Evolutionary conservation across 2,888 invertebrate genomes (phyloP), one percentile per base, ranked within the genome.

Genomic region (Ptilodon capucinus): DNA sequence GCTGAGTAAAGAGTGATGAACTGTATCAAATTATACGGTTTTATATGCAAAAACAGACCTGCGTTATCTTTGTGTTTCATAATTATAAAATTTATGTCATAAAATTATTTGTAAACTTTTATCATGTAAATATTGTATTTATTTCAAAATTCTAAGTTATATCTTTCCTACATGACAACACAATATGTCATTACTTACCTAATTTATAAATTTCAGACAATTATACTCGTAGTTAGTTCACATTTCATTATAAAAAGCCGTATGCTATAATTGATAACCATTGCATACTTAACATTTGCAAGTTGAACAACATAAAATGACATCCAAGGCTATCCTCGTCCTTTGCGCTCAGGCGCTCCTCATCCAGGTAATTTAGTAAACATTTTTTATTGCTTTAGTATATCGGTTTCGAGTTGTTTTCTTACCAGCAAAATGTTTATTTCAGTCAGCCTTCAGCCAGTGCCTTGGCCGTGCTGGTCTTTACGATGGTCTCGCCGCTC

Each of bases 371-470:
- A 18, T 6, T 35, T 35, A n/a, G n/a, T n/a, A n/a, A n/a, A n/a
- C n/a, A n/a, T n/a, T n/a, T n/a, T n/a, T n/a, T n/a, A n/a, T n/a
- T n/a, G n/a, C n/a, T n/a, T n/a, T n/a, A n/a, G n/a, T n/a, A n/a
- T n/a, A 32, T 23, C 23, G 0, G 9, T 23, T 23, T 7, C 8
- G 2, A 23, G 7, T 23, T 7, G 9, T 7, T n/a, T n/a, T 5
- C 8, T 36, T 30, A 1, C 18, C 1, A 28, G 1, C 16, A 19
- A 11, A 7, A 13, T 49, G 23, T 36, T 30, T 5, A 28, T 42
- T 51, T 7, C 44, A 55, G 55, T 32, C 40, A 9, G 51, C 41
- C 7, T 42, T 51, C 47, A 43, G 53, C 32, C 57, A 60, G 38
- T 54, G 49, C 19, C n/a, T 44, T 8, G 46, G 28, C 2, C 46